Conservation (phyloP, 2,113 vertebrate genomes). For the Mormyrus lacerda region DNA sequence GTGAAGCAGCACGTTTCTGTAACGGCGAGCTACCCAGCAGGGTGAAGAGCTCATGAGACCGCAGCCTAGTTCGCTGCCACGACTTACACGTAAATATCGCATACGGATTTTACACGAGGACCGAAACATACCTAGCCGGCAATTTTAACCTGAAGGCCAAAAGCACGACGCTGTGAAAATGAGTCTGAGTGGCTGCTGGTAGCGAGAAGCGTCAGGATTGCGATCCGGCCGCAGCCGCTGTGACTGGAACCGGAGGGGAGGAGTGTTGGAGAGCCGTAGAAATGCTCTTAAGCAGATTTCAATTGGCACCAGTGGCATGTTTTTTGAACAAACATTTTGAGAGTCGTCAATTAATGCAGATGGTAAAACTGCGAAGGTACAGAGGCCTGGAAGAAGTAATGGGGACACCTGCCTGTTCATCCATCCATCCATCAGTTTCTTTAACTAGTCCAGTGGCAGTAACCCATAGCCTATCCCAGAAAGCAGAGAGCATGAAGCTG, state of each 20-base stretch:
- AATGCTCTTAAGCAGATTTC: not conserved
- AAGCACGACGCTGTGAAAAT: not conserved
- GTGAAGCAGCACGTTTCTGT: not conserved
- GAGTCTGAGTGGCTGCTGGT: not conserved
- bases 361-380: not conserved
- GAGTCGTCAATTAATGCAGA: not conserved
- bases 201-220: not conserved
- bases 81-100: not conserved
- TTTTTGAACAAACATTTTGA: not conserved
- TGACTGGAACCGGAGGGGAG: not conserved
- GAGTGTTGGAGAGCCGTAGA: not conserved
- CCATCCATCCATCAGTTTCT: not conserved
- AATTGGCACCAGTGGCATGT: not conserved
- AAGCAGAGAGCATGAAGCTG: not conserved
- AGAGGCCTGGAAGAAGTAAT: not conserved
- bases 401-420: not conserved
- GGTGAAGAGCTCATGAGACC: not conserved
- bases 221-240: not conserved
- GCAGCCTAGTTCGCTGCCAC: not conserved
- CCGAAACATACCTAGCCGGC: not conserved
- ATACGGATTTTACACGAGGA: not conserved
- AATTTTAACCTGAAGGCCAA: not conserved
- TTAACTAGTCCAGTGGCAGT: not conserved
- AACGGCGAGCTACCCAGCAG: not conserved
- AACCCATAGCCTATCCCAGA: not conserved